phyloP scores from a whole-genome alignment of 2,888 invertebrate genomes.

The Sphinx pinastri region DNA sequence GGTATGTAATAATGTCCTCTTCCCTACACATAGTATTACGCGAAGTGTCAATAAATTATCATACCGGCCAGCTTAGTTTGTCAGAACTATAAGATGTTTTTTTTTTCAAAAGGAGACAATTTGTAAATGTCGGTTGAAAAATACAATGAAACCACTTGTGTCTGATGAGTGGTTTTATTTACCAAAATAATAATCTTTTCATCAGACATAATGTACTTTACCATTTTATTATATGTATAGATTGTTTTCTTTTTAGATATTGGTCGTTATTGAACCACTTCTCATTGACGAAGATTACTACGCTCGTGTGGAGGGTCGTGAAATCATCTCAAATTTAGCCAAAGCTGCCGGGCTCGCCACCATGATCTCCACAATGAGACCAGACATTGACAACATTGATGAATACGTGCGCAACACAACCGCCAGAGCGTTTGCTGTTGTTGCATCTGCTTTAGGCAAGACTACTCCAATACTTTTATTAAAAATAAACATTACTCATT shows the following conservation, averaged over 20 bases:
- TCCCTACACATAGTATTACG: no score
- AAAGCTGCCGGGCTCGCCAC: slow-evolving; percentile 99
- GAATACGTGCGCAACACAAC: slow-evolving; percentile 99
- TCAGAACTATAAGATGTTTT: no score
- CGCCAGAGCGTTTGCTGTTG: slow-evolving; percentile 99
- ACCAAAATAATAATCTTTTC: no score
- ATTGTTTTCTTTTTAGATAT: slow-evolving; percentile 84
- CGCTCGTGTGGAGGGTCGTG: slow-evolving; percentile 99
- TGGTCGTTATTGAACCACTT: slow-evolving; percentile 99
- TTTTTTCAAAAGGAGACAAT: no score
- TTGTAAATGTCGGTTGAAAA: no score
- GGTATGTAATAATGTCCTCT: no score
- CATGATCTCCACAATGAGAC: slow-evolving; percentile 99
- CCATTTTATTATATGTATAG: not conserved
- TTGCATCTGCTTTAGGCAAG: slow-evolving; percentile 97
- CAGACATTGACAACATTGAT: slow-evolving; percentile 99
- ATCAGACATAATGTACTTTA: not conserved
- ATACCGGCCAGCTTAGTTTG: no score
- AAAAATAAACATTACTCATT: not conserved
- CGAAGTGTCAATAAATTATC: no score
- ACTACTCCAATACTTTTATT: not conserved
- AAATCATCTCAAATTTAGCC: slow-evolving; percentile 99
- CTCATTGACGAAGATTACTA: slow-evolving; percentile 99
- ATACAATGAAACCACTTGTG: no score
- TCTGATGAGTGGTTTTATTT: not conserved